Conservation (phyloP, 1,140 invertebrate genomes). For the Solenopsis fugax region DNA sequence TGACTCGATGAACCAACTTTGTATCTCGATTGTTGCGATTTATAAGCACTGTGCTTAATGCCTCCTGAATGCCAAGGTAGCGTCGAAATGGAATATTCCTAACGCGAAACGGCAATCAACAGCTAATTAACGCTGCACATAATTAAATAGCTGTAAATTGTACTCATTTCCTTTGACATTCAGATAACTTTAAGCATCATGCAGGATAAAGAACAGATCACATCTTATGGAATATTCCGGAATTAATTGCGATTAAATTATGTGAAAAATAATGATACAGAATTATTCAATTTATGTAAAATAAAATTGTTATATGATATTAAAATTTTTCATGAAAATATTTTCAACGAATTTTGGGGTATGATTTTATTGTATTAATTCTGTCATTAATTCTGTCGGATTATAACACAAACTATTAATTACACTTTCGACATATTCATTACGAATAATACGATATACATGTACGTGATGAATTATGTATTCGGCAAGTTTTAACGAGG, state of each 20-base stretch:
- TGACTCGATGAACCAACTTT: constrained; percentile 70
- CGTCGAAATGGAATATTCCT: neutral
- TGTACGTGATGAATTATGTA: too few relatives aligned
- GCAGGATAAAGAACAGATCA: neutral
- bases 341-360: neutral
- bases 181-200: neutral
- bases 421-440: neutral
- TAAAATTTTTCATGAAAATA: neutral
- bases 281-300: neutral
- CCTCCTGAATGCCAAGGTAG: neutral
- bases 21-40: constrained; percentile 52
- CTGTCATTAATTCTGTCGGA: neutral
- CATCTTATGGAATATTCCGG: neutral
- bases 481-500: neutral
- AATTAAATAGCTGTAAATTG: constrained; percentile 21
- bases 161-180: neutral
- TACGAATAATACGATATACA: neutral
- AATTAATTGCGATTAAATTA: constrained; percentile 6
- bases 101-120: constrained; percentile 29
- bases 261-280: neutral
- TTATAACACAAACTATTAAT: neutral
- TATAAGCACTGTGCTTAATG: constrained; percentile 21
- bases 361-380: neutral
- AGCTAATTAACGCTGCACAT: constrained; percentile 26
- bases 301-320: neutral